Conservation (phyloP, 2,113 vertebrate species). For the Oncorhynchus keta region DNA sequence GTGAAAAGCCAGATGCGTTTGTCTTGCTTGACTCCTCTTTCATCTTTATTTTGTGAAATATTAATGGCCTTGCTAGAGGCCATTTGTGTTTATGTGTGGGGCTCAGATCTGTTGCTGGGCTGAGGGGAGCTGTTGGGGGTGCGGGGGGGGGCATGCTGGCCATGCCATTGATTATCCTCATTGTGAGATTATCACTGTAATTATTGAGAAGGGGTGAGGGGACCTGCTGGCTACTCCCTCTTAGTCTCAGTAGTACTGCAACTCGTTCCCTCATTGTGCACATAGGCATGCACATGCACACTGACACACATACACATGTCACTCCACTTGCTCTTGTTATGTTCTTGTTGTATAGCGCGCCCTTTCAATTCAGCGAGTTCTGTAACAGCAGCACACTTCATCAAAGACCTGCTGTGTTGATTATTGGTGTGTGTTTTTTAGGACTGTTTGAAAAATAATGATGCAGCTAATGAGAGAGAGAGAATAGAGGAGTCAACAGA, state of each 20-base stretch:
- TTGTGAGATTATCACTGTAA: slow-evolving; percentile 42
- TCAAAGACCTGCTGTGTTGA: slow-evolving; percentile 36
- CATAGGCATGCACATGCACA: background rate
- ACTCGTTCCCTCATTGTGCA: background rate
- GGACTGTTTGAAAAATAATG: background rate
- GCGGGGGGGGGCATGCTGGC: background rate
- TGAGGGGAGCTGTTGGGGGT: slow-evolving; percentile 23
- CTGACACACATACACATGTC: background rate
- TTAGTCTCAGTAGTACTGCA: background rate
- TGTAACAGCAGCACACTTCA: background rate
- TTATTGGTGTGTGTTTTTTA: slow-evolving; percentile 21
- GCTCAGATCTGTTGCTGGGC: slow-evolving; percentile 43
- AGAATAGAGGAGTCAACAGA: background rate
- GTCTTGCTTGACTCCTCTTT: slow-evolving; percentile 47
- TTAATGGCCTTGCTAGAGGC: slow-evolving; percentile 60
- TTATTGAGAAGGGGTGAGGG: slow-evolving; percentile 9
- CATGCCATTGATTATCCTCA: slow-evolving; percentile 42
- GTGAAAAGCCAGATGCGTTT: slow-evolving; percentile 35
- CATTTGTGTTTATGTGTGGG: slow-evolving; percentile 54
- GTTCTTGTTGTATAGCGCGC: background rate
- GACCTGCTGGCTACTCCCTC: background rate
- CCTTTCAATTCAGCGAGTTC: background rate
- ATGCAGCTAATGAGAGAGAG: slow-evolving; percentile 4
- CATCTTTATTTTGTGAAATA: slow-evolving; percentile 66
- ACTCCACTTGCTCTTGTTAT: background rate